Evolutionary conservation across 2,113 vertebrate species (phyloP).

Genomic region (Heloderma charlesbogerti): DNA sequence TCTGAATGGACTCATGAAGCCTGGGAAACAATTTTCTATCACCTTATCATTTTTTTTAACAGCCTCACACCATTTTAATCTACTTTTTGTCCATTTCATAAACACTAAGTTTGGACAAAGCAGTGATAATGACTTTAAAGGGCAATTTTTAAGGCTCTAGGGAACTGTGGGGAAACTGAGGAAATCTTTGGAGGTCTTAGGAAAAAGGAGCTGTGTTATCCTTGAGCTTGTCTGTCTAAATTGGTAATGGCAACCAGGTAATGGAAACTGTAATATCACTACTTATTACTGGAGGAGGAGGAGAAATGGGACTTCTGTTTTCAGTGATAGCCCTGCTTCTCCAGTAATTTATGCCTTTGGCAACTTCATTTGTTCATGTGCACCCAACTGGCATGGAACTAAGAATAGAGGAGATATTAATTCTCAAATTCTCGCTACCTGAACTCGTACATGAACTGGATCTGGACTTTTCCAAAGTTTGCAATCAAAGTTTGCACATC

Average conservation of each 20-base stretch:
- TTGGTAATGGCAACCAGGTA: neutral
- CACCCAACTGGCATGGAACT: neutral
- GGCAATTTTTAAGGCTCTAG: neutral
- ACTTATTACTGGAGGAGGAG: neutral
- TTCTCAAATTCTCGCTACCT: too few species aligned
- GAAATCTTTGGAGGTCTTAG: neutral
- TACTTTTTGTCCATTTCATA: neutral
- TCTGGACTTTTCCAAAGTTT: too few species aligned
- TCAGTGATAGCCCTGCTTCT: neutral
- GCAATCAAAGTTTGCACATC: too few species aligned
- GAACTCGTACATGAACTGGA: too few species aligned
- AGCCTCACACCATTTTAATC: neutral
- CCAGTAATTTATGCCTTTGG: neutral
- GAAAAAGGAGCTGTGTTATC: neutral
- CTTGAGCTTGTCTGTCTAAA: neutral
- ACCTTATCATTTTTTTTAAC: too few species aligned
- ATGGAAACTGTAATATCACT: neutral
- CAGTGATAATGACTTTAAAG: neutral
- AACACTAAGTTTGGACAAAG: too few species aligned
- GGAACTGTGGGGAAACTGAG: neutral
- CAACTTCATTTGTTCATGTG: too few species aligned
- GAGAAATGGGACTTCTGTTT: neutral
- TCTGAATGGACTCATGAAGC: too few species aligned
- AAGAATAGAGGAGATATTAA: too few species aligned
- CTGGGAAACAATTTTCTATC: neutral